These are phyloP conservation scores for Gryllus bimaculatus DNA, from an alignment of 1,140 invertebrate genomes.

Conservation along the genomic window DNA sequence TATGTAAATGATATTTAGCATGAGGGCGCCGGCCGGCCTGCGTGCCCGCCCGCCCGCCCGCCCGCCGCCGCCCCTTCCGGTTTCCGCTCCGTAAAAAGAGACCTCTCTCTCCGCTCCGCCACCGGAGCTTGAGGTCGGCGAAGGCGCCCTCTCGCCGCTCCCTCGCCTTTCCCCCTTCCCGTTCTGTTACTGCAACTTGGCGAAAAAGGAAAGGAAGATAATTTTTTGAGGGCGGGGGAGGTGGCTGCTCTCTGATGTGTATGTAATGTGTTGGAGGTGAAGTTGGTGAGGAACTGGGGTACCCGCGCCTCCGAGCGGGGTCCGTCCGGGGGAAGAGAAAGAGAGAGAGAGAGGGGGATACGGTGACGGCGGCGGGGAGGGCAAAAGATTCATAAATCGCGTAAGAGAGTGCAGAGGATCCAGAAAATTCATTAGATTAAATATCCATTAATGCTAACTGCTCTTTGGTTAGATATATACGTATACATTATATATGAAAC, in stretches of 20 bases:
- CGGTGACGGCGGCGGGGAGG: background rate
- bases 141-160: background rate
- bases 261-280: background rate
- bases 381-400: background rate
- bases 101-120: background rate
- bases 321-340: background rate
- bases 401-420: conserved; percentile 7
- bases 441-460: conserved; percentile 25
- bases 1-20: conserved; percentile 1
- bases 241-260: background rate
- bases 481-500: conserved; percentile 14
- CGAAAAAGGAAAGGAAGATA: conserved; percentile 18
- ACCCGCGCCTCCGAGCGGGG: background rate
- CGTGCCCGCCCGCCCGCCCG: too few relatives aligned
- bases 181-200: conserved; percentile 3
- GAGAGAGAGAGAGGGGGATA: background rate
- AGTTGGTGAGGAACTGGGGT: background rate
- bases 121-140: background rate
- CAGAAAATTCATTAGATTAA: conserved; percentile 25
- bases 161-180: background rate
- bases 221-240: conserved; percentile 8
- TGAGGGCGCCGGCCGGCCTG: background rate
- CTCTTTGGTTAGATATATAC: conserved; percentile 9
- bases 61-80: background rate
- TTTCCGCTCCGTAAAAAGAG: background rate